These are phyloP conservation scores for Matsumurasca onukii DNA, from an alignment of 1,140 invertebrate genomes.

Conservation along the genomic window DNA sequence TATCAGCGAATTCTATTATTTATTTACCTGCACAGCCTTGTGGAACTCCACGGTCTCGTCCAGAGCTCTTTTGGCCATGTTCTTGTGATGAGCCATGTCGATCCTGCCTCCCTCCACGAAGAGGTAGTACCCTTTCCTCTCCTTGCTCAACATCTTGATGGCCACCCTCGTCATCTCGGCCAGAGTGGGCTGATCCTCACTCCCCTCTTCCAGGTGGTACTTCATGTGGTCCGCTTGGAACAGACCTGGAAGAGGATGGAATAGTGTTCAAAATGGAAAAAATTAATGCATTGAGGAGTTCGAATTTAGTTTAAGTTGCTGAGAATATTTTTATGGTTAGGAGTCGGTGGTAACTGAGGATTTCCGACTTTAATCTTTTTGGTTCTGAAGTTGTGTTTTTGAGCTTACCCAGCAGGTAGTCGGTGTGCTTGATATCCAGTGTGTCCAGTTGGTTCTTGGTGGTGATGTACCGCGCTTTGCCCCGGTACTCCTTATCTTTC, in stretches of 20 bases:
- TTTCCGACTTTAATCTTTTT: neutral
- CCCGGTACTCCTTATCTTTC: slow-evolving; percentile 41
- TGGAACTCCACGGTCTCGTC: slow-evolving; percentile 62
- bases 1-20: neutral
- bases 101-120: slow-evolving; percentile 75
- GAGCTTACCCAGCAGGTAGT: slow-evolving; percentile 28
- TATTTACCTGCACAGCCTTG: slow-evolving; percentile 17
- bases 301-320: neutral
- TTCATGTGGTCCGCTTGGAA: slow-evolving; percentile 41
- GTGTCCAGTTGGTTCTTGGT: slow-evolving; percentile 51
- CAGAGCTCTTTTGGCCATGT: slow-evolving; percentile 60
- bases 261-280: neutral
- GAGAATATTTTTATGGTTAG: neutral
- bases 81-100: slow-evolving; percentile 70
- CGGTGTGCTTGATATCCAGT: slow-evolving; percentile 19
- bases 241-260: slow-evolving; percentile 36
- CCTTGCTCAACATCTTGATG: slow-evolving; percentile 69
- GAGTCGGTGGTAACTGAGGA: neutral
- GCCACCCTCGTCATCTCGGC: slow-evolving; percentile 80
- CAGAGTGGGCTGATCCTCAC: slow-evolving; percentile 58
- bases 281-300: neutral
- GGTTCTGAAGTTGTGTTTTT: too few species aligned
- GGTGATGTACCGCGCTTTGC: slow-evolving; percentile 41
- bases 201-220: slow-evolving; percentile 53
- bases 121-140: slow-evolving; percentile 67